Evolutionary conservation across 2,888 invertebrate species (phyloP), one percentile per base, ranked within the genome.

Genomic region (Ectobius pallidus): DNA sequence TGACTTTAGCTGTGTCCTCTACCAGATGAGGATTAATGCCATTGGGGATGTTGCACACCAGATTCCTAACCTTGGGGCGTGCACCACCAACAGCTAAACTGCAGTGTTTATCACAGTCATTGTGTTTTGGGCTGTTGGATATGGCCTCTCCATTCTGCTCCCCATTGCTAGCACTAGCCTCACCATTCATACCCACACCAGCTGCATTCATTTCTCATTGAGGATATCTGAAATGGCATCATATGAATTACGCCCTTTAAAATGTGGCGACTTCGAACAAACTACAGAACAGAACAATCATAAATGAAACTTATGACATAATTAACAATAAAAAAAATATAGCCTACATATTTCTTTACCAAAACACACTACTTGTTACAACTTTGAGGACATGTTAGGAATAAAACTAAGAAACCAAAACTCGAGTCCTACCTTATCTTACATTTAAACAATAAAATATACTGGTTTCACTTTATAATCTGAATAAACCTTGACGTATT

Each of bases 41-140:
- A 74, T 77, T 77, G 11, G 75, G 72, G 39, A 75, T 72, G 52
- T 75, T 77, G 55, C 73, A 74, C 14, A 75, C 58, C 30, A 73
- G 52, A 52, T 74, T 73, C 55, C 63, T 73, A 7, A 72, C 71
- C 71, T 77, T 78, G 2, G 77, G 74, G 20, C 73, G 76, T 18
- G 76, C 76, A 63, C 77, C 78, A 63, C 74, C 70, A 63, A 73
- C 73, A 18, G 69, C 70, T 30, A 63, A 11, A 67, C 58, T 67
- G 65, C 44, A 70, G 20, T 68, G 73, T 72, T 71, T 75, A 3
- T 74, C 67, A 70, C 73, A 74, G 27, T 76, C 75, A 68, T 73
- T 76, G 32, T 73, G 75, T 22, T 61, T 44, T 44, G 49, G 70
- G 42, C 70, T 72, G 20, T 74, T 74, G 42, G 49, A 32, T 65